These are phyloP conservation scores for Pao palembangensis DNA, from an alignment of 2,113 vertebrate genomes.

Conservation along the genomic window DNA sequence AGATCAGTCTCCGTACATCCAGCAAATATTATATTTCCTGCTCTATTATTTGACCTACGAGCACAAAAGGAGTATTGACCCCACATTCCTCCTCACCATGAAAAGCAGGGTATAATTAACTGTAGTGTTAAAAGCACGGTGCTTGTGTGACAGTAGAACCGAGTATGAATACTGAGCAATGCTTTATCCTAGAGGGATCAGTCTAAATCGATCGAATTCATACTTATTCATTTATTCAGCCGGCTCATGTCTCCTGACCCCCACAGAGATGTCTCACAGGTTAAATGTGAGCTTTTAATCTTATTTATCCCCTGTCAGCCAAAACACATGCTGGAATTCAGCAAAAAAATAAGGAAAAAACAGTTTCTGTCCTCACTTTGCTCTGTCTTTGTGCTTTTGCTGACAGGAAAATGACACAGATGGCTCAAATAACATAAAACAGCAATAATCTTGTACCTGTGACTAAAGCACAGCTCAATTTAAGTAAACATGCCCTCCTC, in stretches of 20 bases:
- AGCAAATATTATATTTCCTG: conserved; percentile 41
- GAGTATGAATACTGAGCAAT: conserved; percentile 60
- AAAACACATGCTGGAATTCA: conserved; percentile 32
- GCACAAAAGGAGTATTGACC: conserved; percentile 63
- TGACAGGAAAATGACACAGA: not conserved
- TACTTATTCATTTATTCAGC: conserved; percentile 64
- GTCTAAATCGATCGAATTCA: conserved; percentile 49
- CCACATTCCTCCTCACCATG: conserved; percentile 41
- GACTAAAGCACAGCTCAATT: conserved; percentile 43
- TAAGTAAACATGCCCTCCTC: conserved; percentile 45
- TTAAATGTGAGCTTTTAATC: conserved; percentile 49
- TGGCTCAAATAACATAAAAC: conserved; percentile 3
- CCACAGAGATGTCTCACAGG: conserved; percentile 23
- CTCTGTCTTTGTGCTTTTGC: conserved; percentile 11
- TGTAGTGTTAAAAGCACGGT: conserved; percentile 54
- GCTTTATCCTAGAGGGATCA: conserved; percentile 52
- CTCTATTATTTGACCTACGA: conserved; percentile 48
- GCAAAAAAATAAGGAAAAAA: conserved; percentile 5
- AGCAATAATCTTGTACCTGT: conserved; percentile 20
- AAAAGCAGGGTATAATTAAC: conserved; percentile 65
- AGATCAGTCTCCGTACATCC: conserved; percentile 32
- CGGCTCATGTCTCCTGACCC: conserved; percentile 38
- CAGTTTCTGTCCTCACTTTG: not conserved
- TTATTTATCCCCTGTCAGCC: conserved; percentile 42
- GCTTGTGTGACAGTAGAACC: conserved; percentile 57